phyloP scores from a whole-genome alignment of 2,797 vertebrate species.

The Leptodactylus fallax region DNA sequence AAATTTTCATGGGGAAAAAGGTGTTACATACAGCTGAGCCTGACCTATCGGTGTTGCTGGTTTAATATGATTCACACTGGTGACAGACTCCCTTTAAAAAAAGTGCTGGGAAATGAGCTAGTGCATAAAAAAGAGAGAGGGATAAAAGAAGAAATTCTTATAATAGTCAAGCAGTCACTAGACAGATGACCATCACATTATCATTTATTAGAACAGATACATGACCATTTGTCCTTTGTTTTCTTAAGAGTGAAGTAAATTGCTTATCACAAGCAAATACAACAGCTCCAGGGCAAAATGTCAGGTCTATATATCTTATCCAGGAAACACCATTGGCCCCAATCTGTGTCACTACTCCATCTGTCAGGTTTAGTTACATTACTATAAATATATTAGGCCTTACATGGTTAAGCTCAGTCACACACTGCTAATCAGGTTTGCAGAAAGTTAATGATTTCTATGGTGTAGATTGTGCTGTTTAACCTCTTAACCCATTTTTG shows the following conservation, averaged over 20 bases:
- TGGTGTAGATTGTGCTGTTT: not conserved
- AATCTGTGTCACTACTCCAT: not conserved
- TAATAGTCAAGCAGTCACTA: no score
- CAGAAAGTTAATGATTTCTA: slow-evolving; percentile 36
- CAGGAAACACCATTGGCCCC: not conserved
- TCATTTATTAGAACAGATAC: not conserved
- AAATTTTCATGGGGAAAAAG: no score
- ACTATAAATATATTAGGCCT: not conserved
- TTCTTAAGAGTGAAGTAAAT: not conserved
- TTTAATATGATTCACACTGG: no score
- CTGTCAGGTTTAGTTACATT: not conserved
- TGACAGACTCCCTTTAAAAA: no score
- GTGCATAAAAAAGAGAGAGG: no score
- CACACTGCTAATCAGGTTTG: not conserved
- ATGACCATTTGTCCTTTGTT: not conserved
- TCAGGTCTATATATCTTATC: not conserved
- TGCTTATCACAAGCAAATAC: no score
- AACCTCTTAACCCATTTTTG: not conserved
- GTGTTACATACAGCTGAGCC: no score
- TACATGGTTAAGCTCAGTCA: slow-evolving; percentile 7
- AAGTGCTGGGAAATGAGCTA: no score
- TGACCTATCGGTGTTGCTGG: no score
- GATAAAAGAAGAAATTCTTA: no score
- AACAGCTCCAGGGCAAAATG: not conserved
- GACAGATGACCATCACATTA: not conserved